Evolutionary conservation across 2,888 invertebrate genomes (phyloP).

Genomic region (Nasonia oneida): DNA sequence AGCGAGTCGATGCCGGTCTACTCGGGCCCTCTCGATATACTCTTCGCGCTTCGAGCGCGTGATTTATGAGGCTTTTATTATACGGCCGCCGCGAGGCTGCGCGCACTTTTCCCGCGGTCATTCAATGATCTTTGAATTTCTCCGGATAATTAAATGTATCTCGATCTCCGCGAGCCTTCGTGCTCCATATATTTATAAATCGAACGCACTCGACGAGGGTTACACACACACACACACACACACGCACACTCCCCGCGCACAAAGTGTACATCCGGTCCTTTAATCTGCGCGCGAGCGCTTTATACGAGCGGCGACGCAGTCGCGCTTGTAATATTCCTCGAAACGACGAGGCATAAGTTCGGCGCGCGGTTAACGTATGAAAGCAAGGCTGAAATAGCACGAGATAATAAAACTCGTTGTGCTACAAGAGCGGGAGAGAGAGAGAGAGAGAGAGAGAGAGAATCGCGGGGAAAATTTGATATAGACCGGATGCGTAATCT

Average conservation of each 20-base stretch:
- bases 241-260: neutral
- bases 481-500: constrained; percentile 46
- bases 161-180: too few species aligned
- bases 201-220: neutral
- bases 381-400: constrained; percentile 47
- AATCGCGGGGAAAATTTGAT: constrained; percentile 52
- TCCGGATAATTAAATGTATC: neutral
- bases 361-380: constrained; percentile 1
- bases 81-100: neutral
- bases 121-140: constrained; percentile 8
- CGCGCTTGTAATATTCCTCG: neutral
- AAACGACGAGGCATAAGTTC: constrained; percentile 5
- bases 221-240: too few species aligned
- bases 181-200: neutral
- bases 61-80: constrained; percentile 63
- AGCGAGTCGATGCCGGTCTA: neutral
- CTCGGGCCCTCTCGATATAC: constrained; percentile 5
- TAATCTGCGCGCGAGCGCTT: neutral
- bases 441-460: neutral
- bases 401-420: constrained; percentile 56
- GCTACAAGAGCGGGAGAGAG: neutral
- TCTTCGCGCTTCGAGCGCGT: constrained; percentile 29
- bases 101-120: neutral
- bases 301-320: neutral
- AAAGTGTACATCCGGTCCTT: constrained; percentile 7